Percentiles rank a stretch among this genome's conserved stretches.
phyloP scores from a whole-genome alignment of 2,888 invertebrate genomes.

The Macrosiphum euphorbiae region DNA sequence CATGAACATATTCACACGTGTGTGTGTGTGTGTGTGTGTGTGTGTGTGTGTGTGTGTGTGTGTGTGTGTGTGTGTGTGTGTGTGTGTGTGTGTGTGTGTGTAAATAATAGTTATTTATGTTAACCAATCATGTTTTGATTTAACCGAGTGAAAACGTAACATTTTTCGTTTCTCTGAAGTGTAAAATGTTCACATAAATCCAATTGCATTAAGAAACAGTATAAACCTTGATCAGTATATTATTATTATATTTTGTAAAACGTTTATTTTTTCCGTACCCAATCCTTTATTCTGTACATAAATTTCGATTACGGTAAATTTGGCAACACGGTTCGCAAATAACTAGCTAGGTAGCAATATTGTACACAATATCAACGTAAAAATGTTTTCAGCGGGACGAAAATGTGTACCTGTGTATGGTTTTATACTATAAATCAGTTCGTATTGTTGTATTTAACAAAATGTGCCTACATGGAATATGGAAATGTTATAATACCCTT shows the following conservation, averaged over 20 bases:
- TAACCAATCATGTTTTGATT: neutral
- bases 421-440: neutral
- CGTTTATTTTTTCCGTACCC: neutral
- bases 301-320: neutral
- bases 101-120: too few species aligned
- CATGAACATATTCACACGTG: neutral
- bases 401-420: neutral
- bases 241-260: neutral
- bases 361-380: neutral
- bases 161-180: neutral
- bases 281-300: neutral
- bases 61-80: too few species aligned
- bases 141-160: neutral
- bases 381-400: neutral
- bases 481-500: neutral
- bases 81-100: too few species aligned
- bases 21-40: neutral
- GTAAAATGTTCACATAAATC: conserved; percentile 15
- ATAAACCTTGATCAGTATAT: conserved; percentile 27
- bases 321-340: neutral
- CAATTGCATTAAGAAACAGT: neutral
- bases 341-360: neutral
- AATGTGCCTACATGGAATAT: neutral
- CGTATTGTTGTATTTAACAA: neutral
- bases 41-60: too few species aligned